These are phyloP conservation scores for Dugesia japonica DNA, from an alignment of 2,888 invertebrate genomes.

Conservation along the genomic window DNA sequence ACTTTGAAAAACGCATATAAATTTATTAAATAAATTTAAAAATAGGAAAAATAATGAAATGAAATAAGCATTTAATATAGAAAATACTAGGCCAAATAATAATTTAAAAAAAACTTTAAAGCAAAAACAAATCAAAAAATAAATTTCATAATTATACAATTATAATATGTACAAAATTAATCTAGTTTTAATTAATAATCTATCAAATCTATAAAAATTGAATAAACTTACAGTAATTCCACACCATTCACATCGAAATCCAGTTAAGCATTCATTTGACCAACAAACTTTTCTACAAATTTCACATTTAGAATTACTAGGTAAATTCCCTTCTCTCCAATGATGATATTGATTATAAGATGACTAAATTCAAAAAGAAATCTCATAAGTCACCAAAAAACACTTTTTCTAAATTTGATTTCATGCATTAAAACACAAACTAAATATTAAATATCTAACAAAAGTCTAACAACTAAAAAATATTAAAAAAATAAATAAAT, in stretches of 20 bases:
- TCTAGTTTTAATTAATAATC: no score
- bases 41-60: no score
- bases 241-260: constrained; percentile 58
- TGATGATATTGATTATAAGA: constrained; percentile 70
- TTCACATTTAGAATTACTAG: constrained; percentile 85
- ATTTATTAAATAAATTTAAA: no score
- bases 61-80: no score
- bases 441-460: neutral
- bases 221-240: constrained; percentile 51
- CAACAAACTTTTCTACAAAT: constrained; percentile 94
- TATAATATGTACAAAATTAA: no score
- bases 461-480: neutral
- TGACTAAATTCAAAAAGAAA: no score
- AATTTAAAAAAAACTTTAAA: no score
- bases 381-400: neutral
- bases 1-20: no score
- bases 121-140: no score
- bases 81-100: no score
- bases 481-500: neutral
- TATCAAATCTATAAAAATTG: no score
- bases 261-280: constrained; percentile 91
- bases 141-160: no score
- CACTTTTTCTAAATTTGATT: neutral
- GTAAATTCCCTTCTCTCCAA: constrained; percentile 98
- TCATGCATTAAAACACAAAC: neutral